Percentiles rank a stretch among this genome's conserved stretches.
phyloP scores from a whole-genome alignment of 2,888 invertebrate genomes.

The Trichogramma evanescens region DNA sequence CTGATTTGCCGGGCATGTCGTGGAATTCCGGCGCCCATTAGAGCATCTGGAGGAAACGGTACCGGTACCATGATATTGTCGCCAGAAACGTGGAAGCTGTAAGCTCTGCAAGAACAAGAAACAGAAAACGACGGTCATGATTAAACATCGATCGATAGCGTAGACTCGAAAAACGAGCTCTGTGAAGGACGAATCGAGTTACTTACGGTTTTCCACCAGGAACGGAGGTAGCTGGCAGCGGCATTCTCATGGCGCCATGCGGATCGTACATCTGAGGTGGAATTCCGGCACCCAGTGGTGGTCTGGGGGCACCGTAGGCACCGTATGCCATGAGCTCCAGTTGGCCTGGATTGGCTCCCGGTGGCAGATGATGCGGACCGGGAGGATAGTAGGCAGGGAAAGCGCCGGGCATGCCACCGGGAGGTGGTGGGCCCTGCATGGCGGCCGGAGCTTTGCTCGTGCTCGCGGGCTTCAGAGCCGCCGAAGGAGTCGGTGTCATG shows the following conservation, averaged over 20 bases:
- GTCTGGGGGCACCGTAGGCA: constrained; percentile 55
- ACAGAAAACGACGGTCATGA: not conserved
- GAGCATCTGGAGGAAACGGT: constrained; percentile 87
- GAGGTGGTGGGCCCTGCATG: constrained; percentile 52
- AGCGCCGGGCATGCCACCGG: constrained; percentile 35
- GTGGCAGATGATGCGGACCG: constrained; percentile 56
- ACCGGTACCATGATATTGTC: constrained; percentile 85
- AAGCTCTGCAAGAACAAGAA: constrained; percentile 61
- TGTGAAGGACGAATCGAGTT: not conserved
- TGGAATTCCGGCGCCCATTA: constrained; percentile 86
- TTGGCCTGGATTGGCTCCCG: constrained; percentile 55
- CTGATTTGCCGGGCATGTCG: constrained; percentile 85
- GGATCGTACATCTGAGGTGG: constrained; percentile 60
- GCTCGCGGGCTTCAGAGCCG: constrained; percentile 33
- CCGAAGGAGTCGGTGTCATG: constrained; percentile 70
- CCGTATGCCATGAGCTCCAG: constrained; percentile 59
- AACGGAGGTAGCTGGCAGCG: constrained; percentile 59
- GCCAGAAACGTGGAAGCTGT: constrained; percentile 86
- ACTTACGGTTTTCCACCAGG: constrained; percentile 83
- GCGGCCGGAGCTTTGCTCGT: constrained; percentile 45
- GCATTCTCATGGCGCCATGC: constrained; percentile 59
- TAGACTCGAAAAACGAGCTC: not conserved
- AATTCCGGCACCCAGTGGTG: constrained; percentile 44
- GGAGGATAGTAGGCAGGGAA: constrained; percentile 46
- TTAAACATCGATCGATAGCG: not conserved